Evolutionary conservation across 2,113 vertebrate genomes (phyloP), one percentile per base, ranked within the genome.

Genomic region (Macquaria ambigua): DNA sequence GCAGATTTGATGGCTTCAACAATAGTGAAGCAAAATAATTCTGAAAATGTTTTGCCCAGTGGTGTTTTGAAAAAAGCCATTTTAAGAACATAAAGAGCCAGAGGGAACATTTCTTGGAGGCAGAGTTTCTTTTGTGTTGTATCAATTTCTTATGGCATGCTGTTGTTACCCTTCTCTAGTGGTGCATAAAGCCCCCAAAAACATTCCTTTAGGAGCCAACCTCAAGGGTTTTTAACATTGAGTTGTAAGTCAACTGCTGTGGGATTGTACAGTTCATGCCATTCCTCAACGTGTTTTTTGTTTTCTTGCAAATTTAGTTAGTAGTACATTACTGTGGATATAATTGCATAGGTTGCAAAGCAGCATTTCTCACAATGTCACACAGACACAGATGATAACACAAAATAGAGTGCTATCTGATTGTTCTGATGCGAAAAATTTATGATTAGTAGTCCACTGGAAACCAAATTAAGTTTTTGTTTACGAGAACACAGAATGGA

Each of bases 71-170:
- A 84, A 90, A 89, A 78, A 87, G 79, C 87, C 89, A 92, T 89
- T 93, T 90, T 58, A 83, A 79, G 83, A 88, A 88, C 81, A 90
- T 82, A 93, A 90, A 90, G 79, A 89, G 84, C 93, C 89, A 78
- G 82, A 91, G 88, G 92, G 87, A 93, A 92, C 90, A 89, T 92
- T 92, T 93, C 87, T 91, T 72, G 52, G 72, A 92, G 85, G 84
- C 81, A 85, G 48, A 79, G 74, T 87, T 85, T 83, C 86, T 91
- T 91, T 89, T 90, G 84, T 92, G 90, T 92, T 87, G 84, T 89
- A 85, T 90, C 86, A 90, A 87, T 92, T 91, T 93, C 89, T 89
- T 87, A 89, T 77, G 82, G 66, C 56, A 74, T 83, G 82, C 85
- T 88, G 82, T 88, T 94, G 83, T 90, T 91, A 76, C 81, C 77